Evolutionary conservation across 53 echinoderm and acorn worm species (phyloP).

Genomic region (Patiria pectinifera): DNA sequence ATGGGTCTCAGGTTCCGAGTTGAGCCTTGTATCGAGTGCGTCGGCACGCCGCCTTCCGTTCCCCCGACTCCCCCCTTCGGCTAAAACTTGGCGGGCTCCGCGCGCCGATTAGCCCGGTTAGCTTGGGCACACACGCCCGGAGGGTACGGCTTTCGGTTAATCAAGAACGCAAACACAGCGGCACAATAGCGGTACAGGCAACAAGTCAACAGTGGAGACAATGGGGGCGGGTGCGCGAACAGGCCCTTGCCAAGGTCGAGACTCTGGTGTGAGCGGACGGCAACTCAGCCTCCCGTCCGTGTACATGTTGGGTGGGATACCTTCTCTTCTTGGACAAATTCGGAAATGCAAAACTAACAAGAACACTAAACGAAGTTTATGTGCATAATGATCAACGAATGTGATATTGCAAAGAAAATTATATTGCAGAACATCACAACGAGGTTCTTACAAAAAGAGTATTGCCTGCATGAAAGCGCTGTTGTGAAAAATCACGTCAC

Average conservation of each 20-base stretch:
- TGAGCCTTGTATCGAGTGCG: conserved; percentile 45
- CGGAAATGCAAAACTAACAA: too few species aligned
- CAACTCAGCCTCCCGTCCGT: too few species aligned
- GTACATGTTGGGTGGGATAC: too few species aligned
- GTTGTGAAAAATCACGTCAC: too few species aligned
- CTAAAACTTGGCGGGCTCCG: neutral
- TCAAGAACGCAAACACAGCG: conserved; percentile 33
- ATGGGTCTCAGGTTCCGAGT: neutral
- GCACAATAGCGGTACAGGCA: conserved; percentile 31
- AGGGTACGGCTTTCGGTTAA: neutral
- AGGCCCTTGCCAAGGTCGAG: neutral
- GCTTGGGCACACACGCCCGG: neutral
- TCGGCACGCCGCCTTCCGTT: conserved; percentile 28
- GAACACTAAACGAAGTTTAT: too few species aligned
- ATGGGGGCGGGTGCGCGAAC: conserved; percentile 31
- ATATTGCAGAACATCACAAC: too few species aligned
- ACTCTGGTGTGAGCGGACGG: too few species aligned
- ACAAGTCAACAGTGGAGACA: conserved; percentile 50
- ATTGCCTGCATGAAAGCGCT: too few species aligned
- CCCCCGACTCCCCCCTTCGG: conserved; percentile 19
- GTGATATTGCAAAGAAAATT: too few species aligned
- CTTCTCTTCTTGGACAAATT: too few species aligned
- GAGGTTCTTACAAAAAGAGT: too few species aligned
- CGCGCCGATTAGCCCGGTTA: neutral
- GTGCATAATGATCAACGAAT: too few species aligned